Evolutionary conservation across 2,113 vertebrate species (phyloP).

Genomic region (Orthonyx spaldingii): DNA sequence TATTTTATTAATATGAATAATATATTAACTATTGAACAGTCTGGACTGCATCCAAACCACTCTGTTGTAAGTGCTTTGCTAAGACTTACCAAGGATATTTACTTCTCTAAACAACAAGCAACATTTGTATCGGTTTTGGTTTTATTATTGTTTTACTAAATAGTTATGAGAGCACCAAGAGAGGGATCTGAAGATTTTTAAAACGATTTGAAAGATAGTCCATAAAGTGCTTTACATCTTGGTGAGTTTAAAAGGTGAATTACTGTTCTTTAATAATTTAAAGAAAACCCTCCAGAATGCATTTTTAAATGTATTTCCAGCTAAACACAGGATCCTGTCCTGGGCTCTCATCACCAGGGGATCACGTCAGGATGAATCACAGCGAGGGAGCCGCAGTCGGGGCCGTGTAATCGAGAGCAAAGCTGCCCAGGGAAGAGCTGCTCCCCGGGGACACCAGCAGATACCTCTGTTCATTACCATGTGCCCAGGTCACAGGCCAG

Average conservation of each 20-base stretch:
- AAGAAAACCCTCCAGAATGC: background rate
- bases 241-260: constrained; percentile 20
- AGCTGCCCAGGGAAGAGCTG: constrained; percentile 4
- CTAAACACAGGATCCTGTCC: background rate
- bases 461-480: background rate
- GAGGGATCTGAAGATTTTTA: constrained; percentile 3
- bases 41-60: constrained; percentile 72
- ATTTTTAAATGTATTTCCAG: constrained; percentile 8
- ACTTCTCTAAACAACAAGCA: constrained; percentile 67
- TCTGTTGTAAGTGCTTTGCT: constrained; percentile 70
- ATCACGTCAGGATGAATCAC: constrained; percentile 12
- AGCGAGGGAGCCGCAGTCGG: background rate
- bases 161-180: background rate
- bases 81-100: constrained; percentile 69
- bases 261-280: constrained; percentile 41
- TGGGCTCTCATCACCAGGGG: background rate
- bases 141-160: constrained; percentile 48
- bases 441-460: background rate
- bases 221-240: constrained; percentile 25
- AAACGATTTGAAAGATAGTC: constrained; percentile 2
- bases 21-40: constrained; percentile 73
- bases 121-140: constrained; percentile 27
- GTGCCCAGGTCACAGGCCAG: background rate
- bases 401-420: background rate
- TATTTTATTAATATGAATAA: constrained; percentile 80